phyloP scores from a whole-genome alignment of 2,888 invertebrate species.

The Protodeltote pygarga region DNA sequence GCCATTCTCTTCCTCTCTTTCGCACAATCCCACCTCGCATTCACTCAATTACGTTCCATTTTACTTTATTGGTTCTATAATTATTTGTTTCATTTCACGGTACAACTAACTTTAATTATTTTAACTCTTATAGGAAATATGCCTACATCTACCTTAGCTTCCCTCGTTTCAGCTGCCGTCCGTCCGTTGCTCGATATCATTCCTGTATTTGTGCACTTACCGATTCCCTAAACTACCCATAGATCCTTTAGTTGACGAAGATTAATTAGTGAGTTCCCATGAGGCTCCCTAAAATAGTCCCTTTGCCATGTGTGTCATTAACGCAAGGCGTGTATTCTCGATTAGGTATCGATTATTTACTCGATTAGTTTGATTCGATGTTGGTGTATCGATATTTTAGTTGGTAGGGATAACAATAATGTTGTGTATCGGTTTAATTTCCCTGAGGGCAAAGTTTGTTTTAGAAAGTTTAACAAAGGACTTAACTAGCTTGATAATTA shows the following conservation, averaged over 20 bases:
- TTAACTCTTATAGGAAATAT: too few species aligned
- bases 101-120: too few species aligned
- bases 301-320: slow-evolving; percentile 37
- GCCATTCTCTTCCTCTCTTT: too few species aligned
- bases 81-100: too few species aligned
- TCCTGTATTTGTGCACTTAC: slow-evolving; percentile 19
- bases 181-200: slow-evolving; percentile 6
- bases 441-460: slow-evolving; percentile 18
- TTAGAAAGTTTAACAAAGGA: slow-evolving; percentile 15
- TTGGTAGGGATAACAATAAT: slow-evolving; percentile 1
- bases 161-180: background rate
- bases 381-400: slow-evolving; percentile 8
- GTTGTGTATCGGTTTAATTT: slow-evolving; percentile 13
- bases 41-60: too few species aligned
- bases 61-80: too few species aligned
- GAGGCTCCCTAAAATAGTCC: slow-evolving; percentile 45
- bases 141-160: slow-evolving; percentile 10
- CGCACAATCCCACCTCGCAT: too few species aligned
- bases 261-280: slow-evolving; percentile 56
- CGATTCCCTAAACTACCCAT: slow-evolving; percentile 45
- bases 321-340: slow-evolving; percentile 20
- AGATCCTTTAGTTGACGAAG: slow-evolving; percentile 54
- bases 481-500: slow-evolving; percentile 21
- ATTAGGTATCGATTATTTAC: slow-evolving; percentile 27
- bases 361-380: slow-evolving; percentile 25